These are phyloP conservation scores for Carettochelys insculpta DNA, from an alignment of 2,113 vertebrate species.

Conservation along the genomic window DNA sequence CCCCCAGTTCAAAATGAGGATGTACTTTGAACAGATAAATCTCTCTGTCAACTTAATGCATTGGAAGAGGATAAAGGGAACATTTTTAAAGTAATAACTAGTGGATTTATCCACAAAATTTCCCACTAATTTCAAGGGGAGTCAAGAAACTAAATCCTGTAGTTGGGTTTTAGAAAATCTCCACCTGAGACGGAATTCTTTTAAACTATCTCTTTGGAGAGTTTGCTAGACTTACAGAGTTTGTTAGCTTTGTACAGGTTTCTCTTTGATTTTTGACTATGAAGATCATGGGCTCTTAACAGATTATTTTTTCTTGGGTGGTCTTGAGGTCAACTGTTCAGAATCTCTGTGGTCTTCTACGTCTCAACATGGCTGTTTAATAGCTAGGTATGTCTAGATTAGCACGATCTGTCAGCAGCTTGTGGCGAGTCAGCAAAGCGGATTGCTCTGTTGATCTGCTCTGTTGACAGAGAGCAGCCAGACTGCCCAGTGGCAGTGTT, in stretches of 20 bases:
- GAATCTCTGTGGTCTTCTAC: neutral
- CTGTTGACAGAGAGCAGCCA: too few relatives aligned
- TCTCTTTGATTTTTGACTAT: neutral
- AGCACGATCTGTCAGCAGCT: too few relatives aligned
- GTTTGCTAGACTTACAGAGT: neutral
- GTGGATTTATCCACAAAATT: neutral
- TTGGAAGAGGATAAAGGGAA: neutral
- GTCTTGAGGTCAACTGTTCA: neutral
- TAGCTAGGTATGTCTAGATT: too few relatives aligned
- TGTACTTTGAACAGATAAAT: neutral
- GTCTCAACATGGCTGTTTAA: neutral
- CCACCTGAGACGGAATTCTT: neutral
- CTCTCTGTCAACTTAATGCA: neutral
- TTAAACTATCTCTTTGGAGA: neutral
- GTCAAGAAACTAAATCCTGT: neutral
- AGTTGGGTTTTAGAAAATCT: neutral
- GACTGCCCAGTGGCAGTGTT: too few relatives aligned
- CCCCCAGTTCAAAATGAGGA: too few relatives aligned
- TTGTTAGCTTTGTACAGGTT: neutral
- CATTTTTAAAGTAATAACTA: neutral
- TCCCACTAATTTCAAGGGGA: neutral
- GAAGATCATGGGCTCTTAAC: neutral
- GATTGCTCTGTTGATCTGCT: too few relatives aligned
- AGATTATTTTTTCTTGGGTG: neutral
- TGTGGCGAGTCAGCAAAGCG: too few relatives aligned